Base-by-base conservation (phyloP, 2,888 invertebrate species). In the Microplitis deprimator region DNA sequence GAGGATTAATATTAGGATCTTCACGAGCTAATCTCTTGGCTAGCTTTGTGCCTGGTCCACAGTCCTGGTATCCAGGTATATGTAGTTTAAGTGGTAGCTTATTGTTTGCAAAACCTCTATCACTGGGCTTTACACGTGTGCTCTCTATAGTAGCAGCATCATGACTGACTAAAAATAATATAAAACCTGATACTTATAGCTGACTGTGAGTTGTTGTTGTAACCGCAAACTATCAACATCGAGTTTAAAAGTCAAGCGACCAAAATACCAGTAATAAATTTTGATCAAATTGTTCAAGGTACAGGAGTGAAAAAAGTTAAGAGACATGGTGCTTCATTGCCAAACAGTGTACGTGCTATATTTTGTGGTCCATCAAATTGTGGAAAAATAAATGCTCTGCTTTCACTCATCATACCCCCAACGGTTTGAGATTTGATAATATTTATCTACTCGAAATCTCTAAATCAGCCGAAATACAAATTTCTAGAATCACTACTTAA, bases 391-490 rank as follows among this genome's bases (percentile, higher is more conserved):
- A 41, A 41, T 41, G 41, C 41, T 41, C 3, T 41, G 41, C 10
- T 41, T 2, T 41, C 41, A 7, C 2, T 62, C 17, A 62, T 62
- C 7, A 62, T 17, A 17, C n/a, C 0, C 62, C n/a, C 7, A 62
- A 62, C n/a, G 62, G n/a, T 3, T 50, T 81, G n/a, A 68, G 80
- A 76, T 83, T 81, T 10, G 73, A 81, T 77, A 82, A 80, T 41
- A 61, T 82, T 29, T 82, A 83, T 41, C 6, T 78, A 75, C n/a
- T 77, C 77, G 83, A 76, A 79, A 60, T 74, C 73, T 1, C 60
- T 78, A 13, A 65, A 74, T 65, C 71, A 86, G 76, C 82, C 82
- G 16, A 85, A 86, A 78, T 86, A 86, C 79, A 60, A 81, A 60
- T 82, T 81, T 71, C 75, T 87, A 41, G 78, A 81, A 67, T 75